These are phyloP conservation scores for Actenoides lindsayi DNA, from an alignment of 2,113 vertebrate species.

Conservation along the genomic window DNA sequence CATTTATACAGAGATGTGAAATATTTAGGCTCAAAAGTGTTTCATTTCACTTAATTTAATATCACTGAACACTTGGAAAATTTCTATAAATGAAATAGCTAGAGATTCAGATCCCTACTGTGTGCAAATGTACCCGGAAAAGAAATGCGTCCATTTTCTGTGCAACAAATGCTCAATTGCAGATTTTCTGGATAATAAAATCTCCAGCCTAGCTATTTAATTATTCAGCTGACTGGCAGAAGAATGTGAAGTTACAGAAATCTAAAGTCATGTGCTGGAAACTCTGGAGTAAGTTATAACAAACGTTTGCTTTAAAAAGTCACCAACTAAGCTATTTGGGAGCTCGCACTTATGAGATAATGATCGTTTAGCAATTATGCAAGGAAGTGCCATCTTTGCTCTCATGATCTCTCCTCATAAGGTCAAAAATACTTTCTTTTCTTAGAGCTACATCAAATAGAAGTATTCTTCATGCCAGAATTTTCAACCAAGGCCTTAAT, in stretches of 20 bases:
- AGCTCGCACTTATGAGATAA: background rate
- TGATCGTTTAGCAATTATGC: slow-evolving; percentile 27
- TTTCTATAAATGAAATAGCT: slow-evolving; percentile 39
- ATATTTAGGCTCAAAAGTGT: slow-evolving; percentile 42
- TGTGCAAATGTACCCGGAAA: slow-evolving; percentile 24
- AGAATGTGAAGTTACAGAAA: slow-evolving; percentile 43
- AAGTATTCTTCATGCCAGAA: background rate
- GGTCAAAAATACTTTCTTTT: background rate
- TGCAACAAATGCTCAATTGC: slow-evolving; percentile 44
- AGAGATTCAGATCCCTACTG: slow-evolving; percentile 35
- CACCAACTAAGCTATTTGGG: slow-evolving; percentile 3
- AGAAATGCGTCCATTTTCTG: slow-evolving; percentile 51
- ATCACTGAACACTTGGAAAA: slow-evolving; percentile 63
- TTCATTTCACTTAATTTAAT: slow-evolving; percentile 68
- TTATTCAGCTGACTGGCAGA: slow-evolving; percentile 69
- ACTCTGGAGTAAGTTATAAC: slow-evolving; percentile 38
- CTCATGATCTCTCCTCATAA: background rate
- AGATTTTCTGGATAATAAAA: slow-evolving; percentile 66
- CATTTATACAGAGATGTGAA: slow-evolving; percentile 46
- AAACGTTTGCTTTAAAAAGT: slow-evolving; percentile 59
- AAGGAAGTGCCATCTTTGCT: background rate
- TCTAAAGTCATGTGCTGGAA: slow-evolving; percentile 1
- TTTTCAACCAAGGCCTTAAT: background rate
- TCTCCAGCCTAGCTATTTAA: slow-evolving; percentile 55
- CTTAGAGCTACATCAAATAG: background rate